Conservation (phyloP, 1,140 invertebrate species). For the Polyergus mexicanus region DNA sequence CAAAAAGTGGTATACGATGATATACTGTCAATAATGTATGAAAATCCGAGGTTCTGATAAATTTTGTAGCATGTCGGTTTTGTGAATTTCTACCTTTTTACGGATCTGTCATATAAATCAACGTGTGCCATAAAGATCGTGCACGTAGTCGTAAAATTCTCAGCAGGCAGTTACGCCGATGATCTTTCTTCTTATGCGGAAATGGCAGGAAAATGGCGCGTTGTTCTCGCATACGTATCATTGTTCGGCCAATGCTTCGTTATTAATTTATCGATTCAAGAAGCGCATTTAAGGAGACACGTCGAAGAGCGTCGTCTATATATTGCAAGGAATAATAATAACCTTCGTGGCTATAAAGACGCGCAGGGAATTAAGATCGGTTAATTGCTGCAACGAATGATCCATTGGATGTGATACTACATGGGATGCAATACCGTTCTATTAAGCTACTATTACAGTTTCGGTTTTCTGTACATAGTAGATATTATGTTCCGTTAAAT, state of each 20-base stretch:
- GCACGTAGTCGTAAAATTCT: slow-evolving; percentile 50
- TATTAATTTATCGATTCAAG: background rate
- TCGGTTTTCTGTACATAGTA: background rate
- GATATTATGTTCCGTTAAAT: too few relatives aligned
- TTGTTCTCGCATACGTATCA: slow-evolving; percentile 5
- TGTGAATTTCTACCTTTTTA: slow-evolving; percentile 36
- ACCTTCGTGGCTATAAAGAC: slow-evolving; percentile 77
- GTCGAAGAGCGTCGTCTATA: slow-evolving; percentile 48
- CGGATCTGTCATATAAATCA: slow-evolving; percentile 46
- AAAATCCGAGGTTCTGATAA: slow-evolving; percentile 25
- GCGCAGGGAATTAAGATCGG: slow-evolving; percentile 84
- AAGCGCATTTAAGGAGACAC: background rate
- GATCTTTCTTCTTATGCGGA: background rate
- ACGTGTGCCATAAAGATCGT: slow-evolving; percentile 41
- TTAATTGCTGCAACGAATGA: slow-evolving; percentile 72
- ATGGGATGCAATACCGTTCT: slow-evolving; percentile 50
- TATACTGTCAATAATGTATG: slow-evolving; percentile 32
- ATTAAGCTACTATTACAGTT: slow-evolving; percentile 27
- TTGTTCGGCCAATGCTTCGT: slow-evolving; percentile 11
- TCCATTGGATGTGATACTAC: slow-evolving; percentile 35
- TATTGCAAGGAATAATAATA: slow-evolving; percentile 77
- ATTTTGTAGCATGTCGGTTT: slow-evolving; percentile 46
- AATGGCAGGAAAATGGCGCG: background rate
- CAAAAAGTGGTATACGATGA: background rate
- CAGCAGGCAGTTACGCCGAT: slow-evolving; percentile 50